Conservation (phyloP, 2,888 invertebrate species). For the Beris chalybata region DNA sequence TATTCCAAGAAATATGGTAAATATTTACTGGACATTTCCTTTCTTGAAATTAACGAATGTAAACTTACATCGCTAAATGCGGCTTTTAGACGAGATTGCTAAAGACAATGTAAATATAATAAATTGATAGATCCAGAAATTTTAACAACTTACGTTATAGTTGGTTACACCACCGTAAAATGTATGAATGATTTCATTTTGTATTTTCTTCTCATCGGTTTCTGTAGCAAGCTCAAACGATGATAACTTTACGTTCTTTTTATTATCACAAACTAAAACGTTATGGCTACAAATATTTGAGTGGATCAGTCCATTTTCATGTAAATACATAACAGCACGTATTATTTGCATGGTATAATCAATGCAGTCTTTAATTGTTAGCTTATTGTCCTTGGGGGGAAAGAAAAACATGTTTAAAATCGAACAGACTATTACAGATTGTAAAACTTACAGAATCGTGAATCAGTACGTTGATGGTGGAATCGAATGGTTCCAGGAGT, state of each 20-base stretch:
- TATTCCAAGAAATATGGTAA: conserved; percentile 40
- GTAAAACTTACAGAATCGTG: conserved; percentile 56
- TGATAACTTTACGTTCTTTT: conserved; percentile 56
- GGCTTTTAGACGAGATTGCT: conserved; percentile 15
- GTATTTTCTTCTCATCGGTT: conserved; percentile 22
- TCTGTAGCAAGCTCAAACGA: conserved; percentile 52
- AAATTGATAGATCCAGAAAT: background rate
- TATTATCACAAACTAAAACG: conserved; percentile 51
- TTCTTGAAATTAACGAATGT: conserved; percentile 5
- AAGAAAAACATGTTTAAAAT: conserved; percentile 4
- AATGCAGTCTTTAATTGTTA: conserved; percentile 50
- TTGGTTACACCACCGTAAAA: conserved; percentile 16
- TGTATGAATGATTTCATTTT: conserved; percentile 21
- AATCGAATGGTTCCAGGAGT: conserved; percentile 59
- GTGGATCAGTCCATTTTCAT: conserved; percentile 59
- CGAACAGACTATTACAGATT: background rate
- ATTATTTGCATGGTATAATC: conserved; percentile 55
- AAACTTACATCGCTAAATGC: background rate
- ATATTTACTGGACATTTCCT: conserved; percentile 32
- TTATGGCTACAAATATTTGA: conserved; percentile 57
- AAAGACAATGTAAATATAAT: background rate
- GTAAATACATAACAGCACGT: conserved; percentile 58
- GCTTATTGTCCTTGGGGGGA: conserved; percentile 53
- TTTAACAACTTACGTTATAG: background rate
- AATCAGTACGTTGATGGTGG: conserved; percentile 56